Conservation (phyloP, 2,888 invertebrate genomes). For the Drosophila greeni region DNA sequence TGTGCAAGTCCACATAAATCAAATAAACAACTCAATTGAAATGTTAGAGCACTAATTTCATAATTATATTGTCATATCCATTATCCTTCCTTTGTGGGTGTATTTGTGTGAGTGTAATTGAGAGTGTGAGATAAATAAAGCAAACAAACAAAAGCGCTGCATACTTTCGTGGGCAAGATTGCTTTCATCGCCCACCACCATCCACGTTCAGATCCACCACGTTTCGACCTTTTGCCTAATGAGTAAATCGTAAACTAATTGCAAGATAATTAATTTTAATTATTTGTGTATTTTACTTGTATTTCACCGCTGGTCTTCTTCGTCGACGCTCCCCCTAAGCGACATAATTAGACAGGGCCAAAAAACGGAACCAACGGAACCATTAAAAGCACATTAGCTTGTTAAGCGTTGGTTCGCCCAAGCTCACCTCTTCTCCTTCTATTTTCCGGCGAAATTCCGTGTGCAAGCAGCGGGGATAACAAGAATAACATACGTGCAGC, state of each 20-base stretch:
- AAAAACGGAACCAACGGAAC: slow-evolving; percentile 54
- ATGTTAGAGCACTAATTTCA: slow-evolving; percentile 65
- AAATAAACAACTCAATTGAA: slow-evolving; percentile 70
- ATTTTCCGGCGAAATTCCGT: slow-evolving; percentile 8
- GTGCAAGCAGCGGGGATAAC: slow-evolving; percentile 22
- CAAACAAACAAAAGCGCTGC: slow-evolving; percentile 37
- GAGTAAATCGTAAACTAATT: slow-evolving; percentile 73
- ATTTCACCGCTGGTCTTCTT: neutral
- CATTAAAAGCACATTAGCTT: slow-evolving; percentile 73
- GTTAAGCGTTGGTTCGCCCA: slow-evolving; percentile 55
- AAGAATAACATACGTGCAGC: slow-evolving; percentile 55
- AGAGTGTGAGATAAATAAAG: slow-evolving; percentile 10
- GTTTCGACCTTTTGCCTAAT: slow-evolving; percentile 54
- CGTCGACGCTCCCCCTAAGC: slow-evolving; percentile 4
- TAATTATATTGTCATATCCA: slow-evolving; percentile 54
- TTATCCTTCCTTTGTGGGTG: slow-evolving; percentile 28
- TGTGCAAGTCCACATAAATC: slow-evolving; percentile 70
- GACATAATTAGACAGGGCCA: slow-evolving; percentile 63
- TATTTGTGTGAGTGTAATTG: slow-evolving; percentile 2
- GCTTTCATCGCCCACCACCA: slow-evolving; percentile 9
- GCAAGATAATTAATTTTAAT: slow-evolving; percentile 73
- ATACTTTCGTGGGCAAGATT: slow-evolving; percentile 38
- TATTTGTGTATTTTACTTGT: slow-evolving; percentile 70
- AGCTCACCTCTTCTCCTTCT: slow-evolving; percentile 11
- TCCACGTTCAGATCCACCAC: slow-evolving; percentile 17